Evolutionary conservation across 2,113 vertebrate species (phyloP).

Genomic region (Centropus unirufus): DNA sequence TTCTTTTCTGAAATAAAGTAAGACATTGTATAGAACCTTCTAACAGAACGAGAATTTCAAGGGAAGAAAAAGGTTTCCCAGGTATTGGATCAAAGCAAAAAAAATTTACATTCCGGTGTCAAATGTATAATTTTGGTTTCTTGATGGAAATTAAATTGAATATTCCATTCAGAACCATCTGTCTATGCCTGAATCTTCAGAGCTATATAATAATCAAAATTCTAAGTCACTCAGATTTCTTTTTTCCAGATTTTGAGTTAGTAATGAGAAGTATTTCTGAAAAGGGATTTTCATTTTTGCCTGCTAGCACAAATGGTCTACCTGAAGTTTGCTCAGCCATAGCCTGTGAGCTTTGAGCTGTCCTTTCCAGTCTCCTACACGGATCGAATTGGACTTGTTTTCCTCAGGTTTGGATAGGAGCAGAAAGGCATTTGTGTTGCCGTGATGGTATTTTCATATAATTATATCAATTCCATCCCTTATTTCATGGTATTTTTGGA

Average conservation of each 20-base stretch:
- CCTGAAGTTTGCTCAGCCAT: background rate
- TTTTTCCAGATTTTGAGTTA: background rate
- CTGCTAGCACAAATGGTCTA: background rate
- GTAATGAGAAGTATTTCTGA: background rate
- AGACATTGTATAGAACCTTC: background rate
- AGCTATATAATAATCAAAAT: background rate
- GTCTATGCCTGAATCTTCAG: background rate
- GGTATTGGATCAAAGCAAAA: background rate
- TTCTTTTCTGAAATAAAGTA: background rate
- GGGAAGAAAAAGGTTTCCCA: background rate
- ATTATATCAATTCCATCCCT: background rate
- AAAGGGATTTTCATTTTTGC: background rate
- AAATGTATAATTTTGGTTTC: background rate
- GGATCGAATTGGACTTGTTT: background rate
- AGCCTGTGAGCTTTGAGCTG: background rate
- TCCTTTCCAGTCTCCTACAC: background rate
- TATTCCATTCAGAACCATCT: background rate
- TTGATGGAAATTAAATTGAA: background rate
- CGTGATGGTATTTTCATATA: background rate
- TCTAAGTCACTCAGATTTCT: accelerated
- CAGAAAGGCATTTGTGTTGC: background rate
- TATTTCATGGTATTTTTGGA: background rate
- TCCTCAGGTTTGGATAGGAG: background rate
- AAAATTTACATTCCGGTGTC: accelerated
- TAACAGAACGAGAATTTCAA: background rate